Conservation (phyloP, 2,113 vertebrate species). For the Rutilus rutilus region DNA sequence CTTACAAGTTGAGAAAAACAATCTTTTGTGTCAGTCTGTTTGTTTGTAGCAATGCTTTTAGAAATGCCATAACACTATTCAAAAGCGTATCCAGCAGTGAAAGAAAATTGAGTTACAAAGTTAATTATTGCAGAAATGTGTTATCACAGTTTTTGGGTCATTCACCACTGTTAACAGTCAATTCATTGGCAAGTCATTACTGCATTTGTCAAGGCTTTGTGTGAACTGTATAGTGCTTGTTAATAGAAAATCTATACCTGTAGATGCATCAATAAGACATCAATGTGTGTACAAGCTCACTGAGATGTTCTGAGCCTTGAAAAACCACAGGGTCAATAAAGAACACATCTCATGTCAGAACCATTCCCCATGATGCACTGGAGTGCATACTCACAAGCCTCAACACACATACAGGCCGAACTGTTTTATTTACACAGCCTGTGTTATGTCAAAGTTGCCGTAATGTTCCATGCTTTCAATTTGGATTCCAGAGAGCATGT, state of each 20-base stretch:
- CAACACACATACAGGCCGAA: background rate
- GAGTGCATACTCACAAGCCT: background rate
- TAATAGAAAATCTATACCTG: slow-evolving; percentile 20
- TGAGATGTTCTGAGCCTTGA: background rate
- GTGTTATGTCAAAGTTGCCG: slow-evolving; percentile 57
- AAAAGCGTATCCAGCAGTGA: background rate
- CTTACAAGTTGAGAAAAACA: no score
- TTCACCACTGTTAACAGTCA: background rate
- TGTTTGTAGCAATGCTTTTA: background rate
- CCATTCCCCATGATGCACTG: background rate
- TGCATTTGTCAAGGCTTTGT: slow-evolving; percentile 15
- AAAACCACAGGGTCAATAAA: slow-evolving; percentile 9
- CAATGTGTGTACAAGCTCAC: background rate
- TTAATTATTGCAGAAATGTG: background rate
- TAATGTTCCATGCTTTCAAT: slow-evolving; percentile 58
- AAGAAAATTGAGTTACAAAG: background rate
- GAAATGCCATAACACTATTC: background rate
- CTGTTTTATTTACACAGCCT: background rate
- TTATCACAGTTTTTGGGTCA: background rate
- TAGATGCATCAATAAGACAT: background rate
- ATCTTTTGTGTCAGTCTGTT: background rate
- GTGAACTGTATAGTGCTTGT: background rate
- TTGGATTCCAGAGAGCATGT: slow-evolving; percentile 46
- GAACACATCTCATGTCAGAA: background rate
- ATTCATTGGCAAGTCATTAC: background rate